These are phyloP conservation scores for Tenthredo distinguenda DNA, from an alignment of 2,888 invertebrate genomes.

Conservation along the genomic window DNA sequence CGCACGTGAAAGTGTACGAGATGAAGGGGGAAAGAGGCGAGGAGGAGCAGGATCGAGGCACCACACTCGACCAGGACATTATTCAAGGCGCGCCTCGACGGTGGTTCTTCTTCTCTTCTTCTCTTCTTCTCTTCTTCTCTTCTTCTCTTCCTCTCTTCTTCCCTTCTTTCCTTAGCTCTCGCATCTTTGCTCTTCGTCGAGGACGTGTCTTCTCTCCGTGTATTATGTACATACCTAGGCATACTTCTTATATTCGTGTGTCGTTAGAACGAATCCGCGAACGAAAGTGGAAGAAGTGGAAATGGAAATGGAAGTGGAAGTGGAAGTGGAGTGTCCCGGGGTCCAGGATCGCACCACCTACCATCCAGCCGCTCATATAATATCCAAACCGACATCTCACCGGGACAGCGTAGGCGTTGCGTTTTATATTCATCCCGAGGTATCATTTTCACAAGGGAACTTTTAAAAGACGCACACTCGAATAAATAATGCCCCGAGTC, in stretches of 20 bases:
- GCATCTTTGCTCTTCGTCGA: background rate
- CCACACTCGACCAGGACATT: conserved; percentile 48
- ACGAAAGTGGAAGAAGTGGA: conserved; percentile 41
- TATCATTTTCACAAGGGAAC: conserved; percentile 76
- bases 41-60: conserved; percentile 20
- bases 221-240: background rate
- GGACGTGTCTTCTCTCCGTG: background rate
- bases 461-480: conserved; percentile 70
- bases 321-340: conserved; percentile 36
- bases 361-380: conserved; percentile 47
- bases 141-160: background rate
- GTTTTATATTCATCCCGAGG: conserved; percentile 76
- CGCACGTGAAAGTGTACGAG: background rate
- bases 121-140: conserved; percentile 3
- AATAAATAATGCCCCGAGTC: conserved; percentile 75
- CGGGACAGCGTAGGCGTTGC: conserved; percentile 71
- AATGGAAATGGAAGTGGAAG: conserved; percentile 15
- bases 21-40: conserved; percentile 5
- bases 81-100: conserved; percentile 49
- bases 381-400: conserved; percentile 49
- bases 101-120: background rate
- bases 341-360: background rate
- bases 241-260: background rate
- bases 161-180: background rate
- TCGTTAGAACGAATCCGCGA: background rate